These are phyloP conservation scores for Daubentonia madagascariensis DNA, from an alignment of 2,113 vertebrate genomes.

Conservation along the genomic window DNA sequence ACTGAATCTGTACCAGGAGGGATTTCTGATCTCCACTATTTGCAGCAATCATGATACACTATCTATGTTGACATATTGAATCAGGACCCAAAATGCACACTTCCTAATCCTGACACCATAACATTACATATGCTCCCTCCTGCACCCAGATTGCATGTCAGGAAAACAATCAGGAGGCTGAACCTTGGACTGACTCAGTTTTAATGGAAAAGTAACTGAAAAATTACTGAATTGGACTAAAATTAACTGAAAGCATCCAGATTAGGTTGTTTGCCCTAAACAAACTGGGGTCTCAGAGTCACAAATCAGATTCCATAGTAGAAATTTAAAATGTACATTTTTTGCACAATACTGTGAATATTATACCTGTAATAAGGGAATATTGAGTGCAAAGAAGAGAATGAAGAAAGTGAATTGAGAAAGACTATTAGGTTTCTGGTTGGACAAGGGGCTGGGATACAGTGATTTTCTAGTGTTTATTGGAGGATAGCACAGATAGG, in stretches of 20 bases:
- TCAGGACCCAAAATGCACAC: background rate
- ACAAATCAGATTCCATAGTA: background rate
- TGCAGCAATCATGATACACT: background rate
- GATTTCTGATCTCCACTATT: background rate
- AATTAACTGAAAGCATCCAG: background rate
- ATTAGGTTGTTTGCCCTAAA: background rate
- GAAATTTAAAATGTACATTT: background rate
- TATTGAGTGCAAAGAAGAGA: background rate
- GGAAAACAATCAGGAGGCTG: background rate
- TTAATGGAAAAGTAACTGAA: background rate
- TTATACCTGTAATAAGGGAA: background rate
- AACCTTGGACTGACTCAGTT: background rate
- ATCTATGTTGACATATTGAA: background rate
- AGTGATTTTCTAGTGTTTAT: background rate
- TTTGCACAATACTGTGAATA: background rate
- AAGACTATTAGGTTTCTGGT: background rate
- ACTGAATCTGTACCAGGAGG: background rate
- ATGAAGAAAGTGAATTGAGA: background rate
- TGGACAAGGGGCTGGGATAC: background rate
- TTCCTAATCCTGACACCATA: background rate
- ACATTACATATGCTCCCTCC: rapidly evolving
- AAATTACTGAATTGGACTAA: background rate
- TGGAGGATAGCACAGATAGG: background rate
- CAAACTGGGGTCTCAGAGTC: background rate
- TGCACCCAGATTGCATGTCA: background rate